Percentiles rank a stretch among this genome's conserved stretches.
Conservation (phyloP, 1,140 invertebrate genomes). For the Drosophila equinoxialis region DNA sequence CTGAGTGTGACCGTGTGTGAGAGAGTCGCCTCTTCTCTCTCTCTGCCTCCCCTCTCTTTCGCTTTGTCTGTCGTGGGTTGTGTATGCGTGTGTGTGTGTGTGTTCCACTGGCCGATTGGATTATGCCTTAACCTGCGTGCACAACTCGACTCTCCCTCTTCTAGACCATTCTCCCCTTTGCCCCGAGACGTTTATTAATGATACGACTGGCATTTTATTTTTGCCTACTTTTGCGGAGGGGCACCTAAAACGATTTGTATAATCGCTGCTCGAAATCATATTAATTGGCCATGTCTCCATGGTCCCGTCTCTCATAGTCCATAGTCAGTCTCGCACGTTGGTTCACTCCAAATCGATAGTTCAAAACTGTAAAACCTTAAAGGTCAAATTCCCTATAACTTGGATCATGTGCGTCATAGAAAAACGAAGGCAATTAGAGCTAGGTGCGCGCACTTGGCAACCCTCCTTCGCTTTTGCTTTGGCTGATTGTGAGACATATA, state of each 20-base stretch:
- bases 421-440: slow-evolving; percentile 18
- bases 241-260: slow-evolving; percentile 57
- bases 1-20: slow-evolving; percentile 41
- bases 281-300: slow-evolving; percentile 59
- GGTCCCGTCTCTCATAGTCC: slow-evolving; percentile 1
- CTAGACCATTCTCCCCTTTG: slow-evolving; percentile 4
- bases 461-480: neutral
- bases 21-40: neutral
- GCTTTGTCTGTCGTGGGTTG: slow-evolving; percentile 14
- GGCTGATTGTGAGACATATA: neutral
- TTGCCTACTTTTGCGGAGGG: slow-evolving; percentile 40
- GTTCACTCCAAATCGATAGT: slow-evolving; percentile 55
- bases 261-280: slow-evolving; percentile 60
- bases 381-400: slow-evolving; percentile 34
- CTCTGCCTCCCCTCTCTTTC: neutral
- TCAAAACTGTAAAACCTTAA: slow-evolving; percentile 54
- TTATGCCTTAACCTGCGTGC: slow-evolving; percentile 61
- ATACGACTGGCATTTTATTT: slow-evolving; percentile 49
- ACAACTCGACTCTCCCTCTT: slow-evolving; percentile 35
- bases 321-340: slow-evolving; percentile 20
- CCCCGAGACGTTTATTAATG: slow-evolving; percentile 72
- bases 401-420: slow-evolving; percentile 33
- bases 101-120: slow-evolving; percentile 58
- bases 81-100: slow-evolving; percentile 18
- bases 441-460: neutral